Evolutionary conservation across 1,140 invertebrate species (phyloP), one percentile per base, ranked within the genome.

Genomic region (Ptiloglossa arizonensis): DNA sequence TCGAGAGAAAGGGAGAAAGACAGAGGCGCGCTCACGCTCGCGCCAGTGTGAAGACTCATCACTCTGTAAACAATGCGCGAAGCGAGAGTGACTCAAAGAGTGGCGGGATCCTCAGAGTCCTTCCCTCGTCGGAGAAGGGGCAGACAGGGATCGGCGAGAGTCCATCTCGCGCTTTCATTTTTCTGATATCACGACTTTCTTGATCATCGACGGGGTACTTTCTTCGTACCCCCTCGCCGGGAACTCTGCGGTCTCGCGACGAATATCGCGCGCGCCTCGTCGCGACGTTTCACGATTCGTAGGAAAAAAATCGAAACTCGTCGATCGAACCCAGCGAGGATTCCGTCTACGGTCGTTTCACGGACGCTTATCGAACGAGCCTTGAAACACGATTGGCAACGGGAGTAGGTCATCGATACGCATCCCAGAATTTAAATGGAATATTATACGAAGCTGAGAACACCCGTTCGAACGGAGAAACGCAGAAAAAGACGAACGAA

Each of bases 11-110:
- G 77, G 69, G 72, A 79, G 76, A 82, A 60, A 82, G 77, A 85
- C 67, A 76, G 71, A 82, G 77, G 85, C 46, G 54, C 54, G 54
- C 52, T 27, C 82, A 79, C 82, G 85, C 86, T 89, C 87, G 86
- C 88, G 86, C 88, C 89, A 90, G 89, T 90, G 90, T 90, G 89
- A 91, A 91, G 90, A 90, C 89, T 91, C 90, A 91, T 91, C 89
- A 90, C 89, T 91, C 89, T 89, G 89, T 91, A 91, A 91, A 91
- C 90, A 91, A 91, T 90, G 89, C 87, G 85, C 84, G 73, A 86
- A 87, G 74, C 85, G 86, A 88, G 87, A 89, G 83, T 88, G 87
- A 87, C 87, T 89, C 86, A 89, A 89, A 89, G 85, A 88, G 82
- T 85, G 78, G 75, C 77, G 80, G 78, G 86, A 89, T 89, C 82